A percentile compares a stretch with the other conserved stretches of the same genome.
Evolutionary conservation across 2,113 vertebrate species (phyloP).

Genomic region (Empidonax traillii): DNA sequence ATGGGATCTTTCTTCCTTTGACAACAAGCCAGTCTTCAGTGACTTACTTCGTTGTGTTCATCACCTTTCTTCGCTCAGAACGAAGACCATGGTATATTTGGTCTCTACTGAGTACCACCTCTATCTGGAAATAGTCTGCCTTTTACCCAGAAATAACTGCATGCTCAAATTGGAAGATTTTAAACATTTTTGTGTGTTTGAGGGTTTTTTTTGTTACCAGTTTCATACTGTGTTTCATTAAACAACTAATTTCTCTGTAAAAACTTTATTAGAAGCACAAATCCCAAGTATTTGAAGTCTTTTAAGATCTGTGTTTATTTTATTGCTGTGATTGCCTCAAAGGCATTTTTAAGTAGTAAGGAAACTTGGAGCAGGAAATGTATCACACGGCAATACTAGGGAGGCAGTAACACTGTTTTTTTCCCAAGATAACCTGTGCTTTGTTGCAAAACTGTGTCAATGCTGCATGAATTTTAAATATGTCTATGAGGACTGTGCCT

Average conservation of each 20-base stretch:
- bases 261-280: neutral
- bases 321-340: neutral
- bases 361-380: neutral
- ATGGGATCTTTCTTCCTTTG: neutral
- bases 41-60: neutral
- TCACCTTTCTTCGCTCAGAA: neutral
- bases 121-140: neutral
- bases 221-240: neutral
- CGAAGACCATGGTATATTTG: neutral
- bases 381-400: neutral
- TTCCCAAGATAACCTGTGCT: neutral
- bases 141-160: neutral
- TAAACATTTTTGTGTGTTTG: neutral
- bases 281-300: neutral
- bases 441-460: neutral
- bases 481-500: neutral
- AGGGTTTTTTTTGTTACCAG: neutral
- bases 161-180: neutral
- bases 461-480: neutral
- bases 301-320: neutral
- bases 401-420: neutral
- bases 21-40: neutral
- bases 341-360: neutral
- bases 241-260: neutral
- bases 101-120: neutral